Percentiles rank a stretch among this genome's conserved stretches.
Evolutionary conservation across 2,888 invertebrate genomes (phyloP).

Genomic region (Noctua comes): DNA sequence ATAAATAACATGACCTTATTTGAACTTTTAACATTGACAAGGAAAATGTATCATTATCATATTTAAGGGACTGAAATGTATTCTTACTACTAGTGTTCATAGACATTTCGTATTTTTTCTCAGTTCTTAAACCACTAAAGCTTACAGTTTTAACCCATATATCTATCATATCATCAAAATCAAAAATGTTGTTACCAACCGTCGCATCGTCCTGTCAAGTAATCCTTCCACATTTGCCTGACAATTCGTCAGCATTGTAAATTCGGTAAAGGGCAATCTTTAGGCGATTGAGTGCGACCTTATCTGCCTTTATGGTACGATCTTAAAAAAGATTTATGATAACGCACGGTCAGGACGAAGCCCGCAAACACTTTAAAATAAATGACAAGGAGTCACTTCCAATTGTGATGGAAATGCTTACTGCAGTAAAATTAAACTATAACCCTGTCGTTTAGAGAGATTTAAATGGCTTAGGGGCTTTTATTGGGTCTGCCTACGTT

Average conservation of each 20-base stretch:
- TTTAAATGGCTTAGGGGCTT: constrained; percentile 87
- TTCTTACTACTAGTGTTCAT: not conserved
- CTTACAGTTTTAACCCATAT: not conserved
- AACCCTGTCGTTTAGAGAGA: constrained; percentile 89
- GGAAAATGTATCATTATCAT: not conserved
- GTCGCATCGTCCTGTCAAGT: constrained; percentile 64
- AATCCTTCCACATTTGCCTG: constrained; percentile 72
- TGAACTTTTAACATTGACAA: not conserved
- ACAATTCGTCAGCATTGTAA: constrained; percentile 88
- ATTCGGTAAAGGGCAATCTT: constrained; percentile 87
- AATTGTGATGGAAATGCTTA: constrained; percentile 90
- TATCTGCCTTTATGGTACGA: constrained; percentile 89
- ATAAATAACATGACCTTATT: constrained; percentile 13
- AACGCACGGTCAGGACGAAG: constrained; percentile 87
- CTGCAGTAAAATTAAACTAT: constrained; percentile 91
- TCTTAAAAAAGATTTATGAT: constrained; percentile 91
- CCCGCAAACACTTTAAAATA: constrained; percentile 89
- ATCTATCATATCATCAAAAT: not conserved
- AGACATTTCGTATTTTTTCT: not conserved
- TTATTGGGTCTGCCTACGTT: constrained; percentile 85
- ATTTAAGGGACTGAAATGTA: not conserved
- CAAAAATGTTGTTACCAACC: constrained; percentile 56
- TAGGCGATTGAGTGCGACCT: constrained; percentile 88
- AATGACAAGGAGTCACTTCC: constrained; percentile 90
- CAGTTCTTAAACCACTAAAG: not conserved